Conservation (phyloP, 2,888 invertebrate species). For the Trilocha varians region DNA sequence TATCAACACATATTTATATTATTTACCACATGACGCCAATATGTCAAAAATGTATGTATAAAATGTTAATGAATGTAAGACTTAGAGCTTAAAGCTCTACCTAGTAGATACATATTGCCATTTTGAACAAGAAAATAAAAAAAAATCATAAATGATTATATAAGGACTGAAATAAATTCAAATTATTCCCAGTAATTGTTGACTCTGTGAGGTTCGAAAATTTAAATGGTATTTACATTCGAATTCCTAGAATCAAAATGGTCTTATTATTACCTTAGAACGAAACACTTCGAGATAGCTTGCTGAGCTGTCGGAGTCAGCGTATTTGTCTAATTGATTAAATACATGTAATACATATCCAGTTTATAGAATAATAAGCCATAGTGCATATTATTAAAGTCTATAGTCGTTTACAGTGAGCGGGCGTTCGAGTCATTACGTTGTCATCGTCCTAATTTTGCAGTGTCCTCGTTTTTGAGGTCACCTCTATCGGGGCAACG, state of each 20-base stretch:
- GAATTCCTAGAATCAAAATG: conserved; percentile 34
- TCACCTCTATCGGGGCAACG: conserved; percentile 75
- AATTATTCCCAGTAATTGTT: neutral
- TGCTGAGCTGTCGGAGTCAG: conserved; percentile 61
- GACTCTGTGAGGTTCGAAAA: neutral
- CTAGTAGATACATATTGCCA: neutral
- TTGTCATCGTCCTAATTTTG: conserved; percentile 75
- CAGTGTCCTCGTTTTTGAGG: conserved; percentile 82
- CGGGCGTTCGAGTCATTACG: conserved; percentile 64
- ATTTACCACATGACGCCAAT: conserved; percentile 5
- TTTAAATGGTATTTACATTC: conserved; percentile 10
- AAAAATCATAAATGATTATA: too few species aligned
- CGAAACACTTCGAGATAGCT: conserved; percentile 61
- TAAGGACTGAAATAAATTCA: too few species aligned
- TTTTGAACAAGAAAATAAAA: too few species aligned
- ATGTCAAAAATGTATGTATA: conserved; percentile 6
- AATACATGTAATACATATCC: conserved; percentile 63
- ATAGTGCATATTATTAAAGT: conserved; percentile 30
- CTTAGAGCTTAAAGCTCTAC: neutral
- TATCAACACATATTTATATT: conserved; percentile 11
- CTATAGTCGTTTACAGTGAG: conserved; percentile 35
- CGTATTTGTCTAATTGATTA: conserved; percentile 73
- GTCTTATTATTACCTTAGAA: conserved; percentile 51
- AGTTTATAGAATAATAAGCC: conserved; percentile 23
- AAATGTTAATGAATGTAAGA: conserved; percentile 1